Conservation (phyloP, 2,888 invertebrate species). For the Tipula vernalis region DNA sequence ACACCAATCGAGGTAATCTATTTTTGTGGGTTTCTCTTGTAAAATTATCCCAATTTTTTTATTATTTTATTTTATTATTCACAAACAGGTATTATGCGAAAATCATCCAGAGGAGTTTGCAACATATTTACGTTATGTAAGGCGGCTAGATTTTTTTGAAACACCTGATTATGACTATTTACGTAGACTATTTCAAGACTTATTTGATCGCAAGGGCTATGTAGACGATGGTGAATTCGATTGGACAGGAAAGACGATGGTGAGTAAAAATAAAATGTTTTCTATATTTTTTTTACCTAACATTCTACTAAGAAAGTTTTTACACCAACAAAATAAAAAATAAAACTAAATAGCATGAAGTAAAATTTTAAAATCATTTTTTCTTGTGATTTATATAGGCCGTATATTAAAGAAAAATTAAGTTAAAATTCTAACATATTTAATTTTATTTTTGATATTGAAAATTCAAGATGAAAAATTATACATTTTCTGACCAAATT, state of each 20-base stretch:
- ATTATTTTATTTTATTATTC: conserved; percentile 12
- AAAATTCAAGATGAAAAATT: background rate
- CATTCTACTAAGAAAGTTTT: background rate
- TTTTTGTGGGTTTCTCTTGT: background rate
- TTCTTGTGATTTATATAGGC: background rate
- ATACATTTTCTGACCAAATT: background rate
- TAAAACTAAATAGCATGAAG: background rate
- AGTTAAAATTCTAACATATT: conserved; percentile 7
- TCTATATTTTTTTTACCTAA: background rate
- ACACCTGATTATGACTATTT: conserved; percentile 99
- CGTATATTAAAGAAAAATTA: background rate
- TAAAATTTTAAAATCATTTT: background rate
- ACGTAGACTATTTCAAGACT: conserved; percentile 85
- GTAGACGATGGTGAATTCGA: conserved; percentile 87
- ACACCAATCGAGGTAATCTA: conserved; percentile 83
- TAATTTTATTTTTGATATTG: background rate
- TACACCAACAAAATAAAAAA: background rate
- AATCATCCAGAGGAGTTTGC: conserved; percentile 93
- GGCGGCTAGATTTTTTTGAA: conserved; percentile 97
- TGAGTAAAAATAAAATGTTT: conserved; percentile 23
- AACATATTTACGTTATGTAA: conserved; percentile 93
- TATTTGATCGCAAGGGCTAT: conserved; percentile 78
- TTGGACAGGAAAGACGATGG: conserved; percentile 83
- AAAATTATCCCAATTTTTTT: background rate
- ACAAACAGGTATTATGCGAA: conserved; percentile 55